A percentile compares a stretch with the other conserved stretches of the same genome.
Evolutionary conservation across 2,888 invertebrate genomes (phyloP).

Genomic region (Aromia moschata): DNA sequence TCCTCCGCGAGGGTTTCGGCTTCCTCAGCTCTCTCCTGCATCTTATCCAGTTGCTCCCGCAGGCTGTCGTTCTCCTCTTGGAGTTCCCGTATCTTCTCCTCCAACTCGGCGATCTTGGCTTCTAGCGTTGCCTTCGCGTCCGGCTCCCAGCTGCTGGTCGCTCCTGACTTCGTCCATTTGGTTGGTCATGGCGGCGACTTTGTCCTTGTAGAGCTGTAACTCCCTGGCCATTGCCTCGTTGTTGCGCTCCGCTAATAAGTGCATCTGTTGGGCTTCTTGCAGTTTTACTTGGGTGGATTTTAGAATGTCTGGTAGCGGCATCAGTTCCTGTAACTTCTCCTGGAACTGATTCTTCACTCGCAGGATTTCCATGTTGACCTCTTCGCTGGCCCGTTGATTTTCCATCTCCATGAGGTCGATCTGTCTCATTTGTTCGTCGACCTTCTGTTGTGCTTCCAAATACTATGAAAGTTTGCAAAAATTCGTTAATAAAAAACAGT

Average conservation of each 20-base stretch:
- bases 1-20: constrained; percentile 72
- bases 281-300: constrained; percentile 74
- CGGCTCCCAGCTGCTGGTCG: constrained; percentile 64
- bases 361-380: constrained; percentile 76
- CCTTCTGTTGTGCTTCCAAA: constrained; percentile 73
- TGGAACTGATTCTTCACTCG: constrained; percentile 77
- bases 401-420: constrained; percentile 78
- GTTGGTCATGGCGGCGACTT: constrained; percentile 57
- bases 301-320: constrained; percentile 74
- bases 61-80: constrained; percentile 54
- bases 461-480: constrained; percentile 64
- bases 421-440: constrained; percentile 75
- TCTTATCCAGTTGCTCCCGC: constrained; percentile 59
- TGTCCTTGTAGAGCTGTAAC: constrained; percentile 68
- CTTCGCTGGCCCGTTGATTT: constrained; percentile 75
- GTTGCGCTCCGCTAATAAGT: constrained; percentile 72
- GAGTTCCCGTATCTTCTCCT: constrained; percentile 54
- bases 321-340: constrained; percentile 75
- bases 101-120: constrained; percentile 56
- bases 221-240: constrained; percentile 73
- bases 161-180: constrained; percentile 67
- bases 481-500: too few relatives aligned
- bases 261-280: constrained; percentile 75
- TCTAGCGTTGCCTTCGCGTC: constrained; percentile 62
- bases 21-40: constrained; percentile 69